Evolutionary conservation across 2,113 vertebrate species (phyloP), one percentile per base, ranked within the genome.

Genomic region (Sitta europaea): DNA sequence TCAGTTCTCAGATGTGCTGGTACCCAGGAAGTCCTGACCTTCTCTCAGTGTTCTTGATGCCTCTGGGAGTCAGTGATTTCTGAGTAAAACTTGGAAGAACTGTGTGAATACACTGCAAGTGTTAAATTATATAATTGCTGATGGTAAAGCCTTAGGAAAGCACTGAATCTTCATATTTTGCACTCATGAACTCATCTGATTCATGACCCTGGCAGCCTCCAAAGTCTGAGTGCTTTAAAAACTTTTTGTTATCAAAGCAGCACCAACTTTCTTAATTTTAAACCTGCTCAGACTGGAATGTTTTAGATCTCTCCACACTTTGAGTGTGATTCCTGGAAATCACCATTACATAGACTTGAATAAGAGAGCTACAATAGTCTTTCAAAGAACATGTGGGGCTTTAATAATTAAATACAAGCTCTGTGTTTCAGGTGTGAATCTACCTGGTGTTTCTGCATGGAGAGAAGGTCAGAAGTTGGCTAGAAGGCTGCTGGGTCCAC

Each of bases 401-500:
- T 45, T 54, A 79, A 50, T 21, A 79, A 76, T 65, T 3, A 28
- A 67, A 59, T 31, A 28, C 5, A 59, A 94, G 31, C 71, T 84
- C 35, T 91, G 48, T 90, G 16, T 97, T 96, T 80, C 87, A 98
- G 98, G 65, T 70, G 43, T 12, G 3, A 91, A 96, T 76, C 25
- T 70, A 4, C 72, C 82, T 7, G 94, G 93, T 16, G 93, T 90
- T 35, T 86, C 80, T 7, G 91, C 98, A 23, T 98, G 98, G 98
- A 97, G 97, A 48, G 96, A 96, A 95, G 98, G 98, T 42, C 97
- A 92, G 59, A 97, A 84, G 35, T 78, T 98, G 79, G 97, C 70
- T 2, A 96, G 88, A 29, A 87, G 38, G 62, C 59, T 98, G 70
- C 97, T 98, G 3, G 98, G 98, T 12, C 97, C 97, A 33, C 45